These are phyloP conservation scores for Scortum barcoo DNA, from an alignment of 2,113 vertebrate genomes.

Conservation along the genomic window DNA sequence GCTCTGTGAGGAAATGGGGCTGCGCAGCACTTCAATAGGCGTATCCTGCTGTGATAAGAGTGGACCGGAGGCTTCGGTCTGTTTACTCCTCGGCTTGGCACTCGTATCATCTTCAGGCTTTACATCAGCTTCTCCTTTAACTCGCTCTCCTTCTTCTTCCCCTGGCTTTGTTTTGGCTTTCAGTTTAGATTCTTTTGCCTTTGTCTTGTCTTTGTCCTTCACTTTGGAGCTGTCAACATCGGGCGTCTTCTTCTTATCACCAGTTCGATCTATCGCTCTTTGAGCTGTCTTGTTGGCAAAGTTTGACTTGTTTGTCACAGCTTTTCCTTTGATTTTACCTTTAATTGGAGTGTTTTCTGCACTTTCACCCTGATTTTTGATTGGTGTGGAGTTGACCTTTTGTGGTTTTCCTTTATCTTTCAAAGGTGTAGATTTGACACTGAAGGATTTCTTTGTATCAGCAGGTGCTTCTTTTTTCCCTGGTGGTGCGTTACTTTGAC, in stretches of 20 bases:
- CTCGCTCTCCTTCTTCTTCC: background rate
- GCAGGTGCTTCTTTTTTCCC: slow-evolving; percentile 25
- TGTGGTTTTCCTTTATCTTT: slow-evolving; percentile 40
- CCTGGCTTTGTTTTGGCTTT: slow-evolving; percentile 11
- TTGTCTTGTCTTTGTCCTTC: slow-evolving; percentile 29
- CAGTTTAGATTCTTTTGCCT: slow-evolving; percentile 16
- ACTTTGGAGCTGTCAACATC: background rate
- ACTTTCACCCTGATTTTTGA: slow-evolving; percentile 15
- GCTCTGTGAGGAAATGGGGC: slow-evolving; percentile 46
- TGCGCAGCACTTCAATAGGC: slow-evolving; percentile 5
- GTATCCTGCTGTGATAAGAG: slow-evolving; percentile 33
- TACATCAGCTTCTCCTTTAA: slow-evolving; percentile 7
- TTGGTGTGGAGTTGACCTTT: slow-evolving; percentile 33
- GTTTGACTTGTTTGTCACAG: slow-evolving; percentile 30
- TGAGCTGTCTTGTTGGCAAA: background rate
- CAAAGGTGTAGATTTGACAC: slow-evolving; percentile 39
- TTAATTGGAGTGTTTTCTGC: slow-evolving; percentile 19
- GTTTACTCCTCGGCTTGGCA: slow-evolving; percentile 13
- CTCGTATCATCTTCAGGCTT: slow-evolving; percentile 11
- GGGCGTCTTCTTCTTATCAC: slow-evolving; percentile 22
- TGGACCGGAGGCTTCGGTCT: slow-evolving; percentile 15
- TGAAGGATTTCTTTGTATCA: slow-evolving; percentile 11
- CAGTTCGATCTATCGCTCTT: background rate
- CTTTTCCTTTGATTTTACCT: slow-evolving; percentile 13
- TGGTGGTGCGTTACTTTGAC: slow-evolving; percentile 26